Evolutionary conservation across 2,888 invertebrate species (phyloP).

Genomic region (Pharmacophagus antenor): DNA sequence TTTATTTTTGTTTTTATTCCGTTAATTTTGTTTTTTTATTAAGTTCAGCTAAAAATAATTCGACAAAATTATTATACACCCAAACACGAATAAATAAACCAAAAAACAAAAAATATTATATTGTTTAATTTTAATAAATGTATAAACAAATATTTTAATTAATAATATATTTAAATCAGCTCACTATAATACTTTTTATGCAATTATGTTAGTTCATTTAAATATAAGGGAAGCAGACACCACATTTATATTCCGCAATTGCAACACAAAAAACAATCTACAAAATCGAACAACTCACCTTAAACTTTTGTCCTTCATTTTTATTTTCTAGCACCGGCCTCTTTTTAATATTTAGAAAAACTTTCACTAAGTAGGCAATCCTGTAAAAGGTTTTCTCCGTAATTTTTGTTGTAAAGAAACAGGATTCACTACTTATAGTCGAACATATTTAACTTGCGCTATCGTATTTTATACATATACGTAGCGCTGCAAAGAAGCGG

Average conservation of each 20-base stretch:
- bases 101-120: no score
- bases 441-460: neutral
- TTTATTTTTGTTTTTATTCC: no score
- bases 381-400: neutral
- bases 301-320: slow-evolving; percentile 29
- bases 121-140: no score
- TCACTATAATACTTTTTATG: neutral
- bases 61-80: no score
- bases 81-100: no score
- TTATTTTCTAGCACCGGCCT: slow-evolving; percentile 15
- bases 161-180: neutral
- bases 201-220: neutral
- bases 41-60: no score
- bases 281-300: slow-evolving; percentile 22
- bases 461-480: slow-evolving; percentile 6
- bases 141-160: neutral
- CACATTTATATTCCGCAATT: neutral
- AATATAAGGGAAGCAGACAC: neutral
- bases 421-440: slow-evolving; percentile 17
- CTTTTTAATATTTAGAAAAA: neutral
- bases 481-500: slow-evolving; percentile 22
- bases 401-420: slow-evolving; percentile 1
- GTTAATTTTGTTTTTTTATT: no score
- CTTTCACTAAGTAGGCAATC: slow-evolving; percentile 16
- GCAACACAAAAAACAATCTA: neutral